Conservation (phyloP, 2,888 invertebrate genomes). For the Tenthredo amoena region DNA sequence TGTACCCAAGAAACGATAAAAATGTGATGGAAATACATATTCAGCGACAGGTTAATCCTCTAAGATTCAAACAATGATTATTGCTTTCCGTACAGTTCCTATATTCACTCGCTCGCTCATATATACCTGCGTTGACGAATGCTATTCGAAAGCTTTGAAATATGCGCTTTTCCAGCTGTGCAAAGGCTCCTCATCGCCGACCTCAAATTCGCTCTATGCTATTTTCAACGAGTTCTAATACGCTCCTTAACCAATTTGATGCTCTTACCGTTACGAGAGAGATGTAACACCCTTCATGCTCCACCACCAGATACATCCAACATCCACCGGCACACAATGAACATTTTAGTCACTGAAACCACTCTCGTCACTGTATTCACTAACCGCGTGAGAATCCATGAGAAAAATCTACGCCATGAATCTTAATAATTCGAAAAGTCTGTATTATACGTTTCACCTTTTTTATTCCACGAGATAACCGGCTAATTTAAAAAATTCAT, state of each 20-base stretch:
- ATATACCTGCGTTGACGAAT: not conserved
- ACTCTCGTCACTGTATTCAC: constrained; percentile 34
- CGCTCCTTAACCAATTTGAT: constrained; percentile 30
- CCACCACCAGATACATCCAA: constrained; percentile 66
- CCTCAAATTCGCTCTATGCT: not conserved
- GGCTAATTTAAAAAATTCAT: not conserved
- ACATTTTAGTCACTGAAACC: constrained; percentile 25
- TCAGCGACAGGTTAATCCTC: not conserved
- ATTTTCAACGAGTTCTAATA: constrained; percentile 16
- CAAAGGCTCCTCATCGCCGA: not conserved
- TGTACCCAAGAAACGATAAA: too few species aligned
- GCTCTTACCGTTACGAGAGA: constrained; percentile 71
- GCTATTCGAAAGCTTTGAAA: not conserved
- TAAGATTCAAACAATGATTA: not conserved
- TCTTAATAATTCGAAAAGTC: not conserved
- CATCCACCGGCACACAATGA: constrained; percentile 64
- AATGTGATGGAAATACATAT: not conserved
- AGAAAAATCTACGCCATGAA: not conserved
- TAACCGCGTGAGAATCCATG: constrained; percentile 1
- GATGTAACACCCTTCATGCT: constrained; percentile 72
- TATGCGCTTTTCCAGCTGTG: not conserved
- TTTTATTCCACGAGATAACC: not conserved
- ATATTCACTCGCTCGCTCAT: not conserved
- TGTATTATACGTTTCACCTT: not conserved
- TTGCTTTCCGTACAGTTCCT: not conserved